Evolutionary conservation across 1,140 invertebrate species (phyloP), one percentile per base, ranked within the genome.

Genomic region (Nasonia longicornis): DNA sequence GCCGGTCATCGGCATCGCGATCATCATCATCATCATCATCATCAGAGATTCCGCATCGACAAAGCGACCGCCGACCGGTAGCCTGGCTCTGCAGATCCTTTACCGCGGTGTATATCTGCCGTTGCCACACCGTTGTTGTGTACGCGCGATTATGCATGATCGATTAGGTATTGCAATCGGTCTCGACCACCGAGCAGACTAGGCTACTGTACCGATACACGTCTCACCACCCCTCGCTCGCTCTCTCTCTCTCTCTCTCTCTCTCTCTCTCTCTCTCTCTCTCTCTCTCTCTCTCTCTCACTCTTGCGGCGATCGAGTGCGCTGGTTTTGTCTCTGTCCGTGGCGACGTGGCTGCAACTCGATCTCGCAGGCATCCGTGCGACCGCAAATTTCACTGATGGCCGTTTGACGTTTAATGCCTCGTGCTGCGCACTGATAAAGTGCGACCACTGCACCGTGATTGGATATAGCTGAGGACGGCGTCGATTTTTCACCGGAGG

Each of bases 381-480:
- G n/a, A 77, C 76, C 76, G 66, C 76, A 77, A 77, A 77, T 77
- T 77, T 69, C 29, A 26, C 66, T 69, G 76, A 77, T 77, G 64
- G 64, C 63, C 76, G 22, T 52, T 77, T 31, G 42, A 66, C 75
- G 20, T 42, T 77, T 66, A 77, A 77, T 77, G n/a, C 52, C 3
- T 16, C 20, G 26, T 20, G 35, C 16, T 31, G 3, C 12, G 35
- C 35, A n/a, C 12, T 71, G 69, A 71, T 71, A 42, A 71, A 71
- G 11, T 71, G 31, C 35, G 35, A 38, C 52, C 16, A n/a, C 20
- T 16, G 16, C 16, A 6, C 20, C 7, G 52, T 58, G 52, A 58
- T 58, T 58, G 52, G 52, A 58, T 58, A 58, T 58, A 58, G 52
- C 16, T 58, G 20, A 16, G 20, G 52, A n/a, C 20, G 52, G 52